Evolutionary conservation across 2,113 vertebrate species (phyloP), one percentile per base, ranked within the genome.

Genomic region (Antigone vipio): DNA sequence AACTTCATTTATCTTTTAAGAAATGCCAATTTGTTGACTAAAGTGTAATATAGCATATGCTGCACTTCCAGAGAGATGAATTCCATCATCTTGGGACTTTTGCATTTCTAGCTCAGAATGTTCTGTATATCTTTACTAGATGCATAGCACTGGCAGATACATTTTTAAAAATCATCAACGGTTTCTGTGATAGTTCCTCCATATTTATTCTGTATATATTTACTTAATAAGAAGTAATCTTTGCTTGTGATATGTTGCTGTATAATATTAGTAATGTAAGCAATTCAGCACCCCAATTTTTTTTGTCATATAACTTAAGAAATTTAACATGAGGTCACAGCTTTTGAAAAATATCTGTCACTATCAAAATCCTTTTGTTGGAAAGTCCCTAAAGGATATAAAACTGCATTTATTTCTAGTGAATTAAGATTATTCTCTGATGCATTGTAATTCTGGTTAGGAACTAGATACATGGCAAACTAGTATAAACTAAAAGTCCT

Each of bases 11-110:
- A 8, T 88, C 30, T 82, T 92, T 82, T 66, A 44, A 92, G 66
- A 95, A 96, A 92, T 90, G 71, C 75, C 79, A 91, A 49, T 93
- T 88, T 92, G 85, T 94, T 93, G 71, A 93, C 79, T 92, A 40
- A 85, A 94, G 35, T 75, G 60, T 77, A 81, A 30, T 78, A 75
- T 52, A 93, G n/a, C 84, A 92, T 92, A 85, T 96, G 89, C 38
- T 96, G 49, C 55, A 50, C 20, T 91, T 92, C 76, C 84, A 87
- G 69, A 76, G 29, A 32, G 40, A 92, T 76, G 42, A 75, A 87
- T 91, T 93, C 49, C n/a, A 85, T 87, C n/a, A 0, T 79, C 53
- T 86, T 75, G 59, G 58, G 69, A 45, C 75, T 95, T 95, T 85
- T 73, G 42, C 53, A 62, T 91, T 91, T 94, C 69, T 85, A 15